These are phyloP conservation scores for Zosterops japonicus DNA, from an alignment of 2,113 vertebrate genomes.

Conservation along the genomic window DNA sequence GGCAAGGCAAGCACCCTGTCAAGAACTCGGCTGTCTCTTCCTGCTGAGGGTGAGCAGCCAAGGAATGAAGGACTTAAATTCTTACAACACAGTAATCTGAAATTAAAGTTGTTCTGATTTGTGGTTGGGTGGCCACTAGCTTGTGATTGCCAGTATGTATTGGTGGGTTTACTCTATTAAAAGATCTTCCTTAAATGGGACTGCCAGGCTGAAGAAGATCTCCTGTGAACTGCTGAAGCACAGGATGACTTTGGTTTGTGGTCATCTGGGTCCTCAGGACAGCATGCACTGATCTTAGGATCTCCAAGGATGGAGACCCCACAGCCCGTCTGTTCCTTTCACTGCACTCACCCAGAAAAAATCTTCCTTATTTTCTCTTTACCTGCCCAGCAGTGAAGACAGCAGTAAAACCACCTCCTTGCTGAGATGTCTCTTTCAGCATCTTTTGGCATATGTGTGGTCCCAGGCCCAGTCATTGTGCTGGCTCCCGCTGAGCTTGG, in stretches of 20 bases:
- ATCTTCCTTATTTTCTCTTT: neutral
- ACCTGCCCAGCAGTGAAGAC: neutral
- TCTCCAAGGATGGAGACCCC: neutral
- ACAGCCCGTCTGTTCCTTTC: neutral
- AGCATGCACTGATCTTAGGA: rapidly evolving
- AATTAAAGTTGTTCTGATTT: neutral
- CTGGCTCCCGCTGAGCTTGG: neutral
- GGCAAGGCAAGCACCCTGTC: neutral
- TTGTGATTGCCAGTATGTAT: neutral
- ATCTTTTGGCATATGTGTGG: neutral
- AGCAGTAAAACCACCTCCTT: neutral
- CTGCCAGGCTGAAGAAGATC: neutral
- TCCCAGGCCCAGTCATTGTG: rapidly evolving
- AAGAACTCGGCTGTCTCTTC: rapidly evolving
- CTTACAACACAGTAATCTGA: neutral
- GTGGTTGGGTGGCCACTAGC: neutral
- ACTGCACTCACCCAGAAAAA: neutral
- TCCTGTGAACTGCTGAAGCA: neutral
- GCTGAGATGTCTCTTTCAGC: neutral
- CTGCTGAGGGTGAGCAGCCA: neutral
- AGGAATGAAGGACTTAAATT: too few species aligned
- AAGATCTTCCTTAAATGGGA: neutral
- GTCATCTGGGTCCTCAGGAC: neutral
- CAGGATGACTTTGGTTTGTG: rapidly evolving
- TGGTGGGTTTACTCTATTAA: neutral